These are phyloP conservation scores for Drosophila insularis DNA, from an alignment of 1,140 invertebrate species.

Conservation along the genomic window DNA sequence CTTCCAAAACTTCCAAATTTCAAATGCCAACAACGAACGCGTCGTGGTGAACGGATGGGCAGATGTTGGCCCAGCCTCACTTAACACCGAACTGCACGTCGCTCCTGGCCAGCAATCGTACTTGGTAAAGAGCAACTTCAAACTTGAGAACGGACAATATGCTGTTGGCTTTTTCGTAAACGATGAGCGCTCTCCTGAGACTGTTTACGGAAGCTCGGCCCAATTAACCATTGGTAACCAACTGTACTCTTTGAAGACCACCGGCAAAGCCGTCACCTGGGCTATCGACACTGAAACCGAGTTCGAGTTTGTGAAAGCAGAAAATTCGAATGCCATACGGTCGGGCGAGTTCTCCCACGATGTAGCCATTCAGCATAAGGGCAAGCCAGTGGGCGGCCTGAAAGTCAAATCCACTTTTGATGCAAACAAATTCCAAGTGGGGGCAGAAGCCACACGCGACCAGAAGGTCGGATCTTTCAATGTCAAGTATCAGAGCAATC, in stretches of 20 bases:
- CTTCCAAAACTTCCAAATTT: conserved; percentile 85
- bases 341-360: conserved; percentile 47
- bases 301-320: conserved; percentile 38
- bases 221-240: conserved; percentile 40
- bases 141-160: conserved; percentile 57
- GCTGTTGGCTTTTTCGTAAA: conserved; percentile 60
- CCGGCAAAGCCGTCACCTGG: conserved; percentile 53
- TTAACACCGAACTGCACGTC: conserved; percentile 54
- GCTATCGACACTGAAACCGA: conserved; percentile 21
- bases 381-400: conserved; percentile 42
- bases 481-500: conserved; percentile 60
- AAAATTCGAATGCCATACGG: conserved; percentile 27
- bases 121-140: conserved; percentile 57
- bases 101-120: conserved; percentile 49
- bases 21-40: conserved; percentile 81
- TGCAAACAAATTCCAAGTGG: conserved; percentile 51
- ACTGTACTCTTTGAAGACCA: conserved; percentile 33
- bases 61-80: conserved; percentile 36
- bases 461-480: conserved; percentile 49
- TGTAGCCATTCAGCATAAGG: conserved; percentile 43
- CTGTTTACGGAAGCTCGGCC: conserved; percentile 59
- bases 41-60: conserved; percentile 84
- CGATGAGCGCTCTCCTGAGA: conserved; percentile 54
- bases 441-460: conserved; percentile 41
- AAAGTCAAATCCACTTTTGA: conserved; percentile 39